A percentile compares a stretch with the other conserved stretches of the same genome.
Evolutionary conservation across 2,888 invertebrate genomes (phyloP).

Genomic region (Blastobasis lacticolella): DNA sequence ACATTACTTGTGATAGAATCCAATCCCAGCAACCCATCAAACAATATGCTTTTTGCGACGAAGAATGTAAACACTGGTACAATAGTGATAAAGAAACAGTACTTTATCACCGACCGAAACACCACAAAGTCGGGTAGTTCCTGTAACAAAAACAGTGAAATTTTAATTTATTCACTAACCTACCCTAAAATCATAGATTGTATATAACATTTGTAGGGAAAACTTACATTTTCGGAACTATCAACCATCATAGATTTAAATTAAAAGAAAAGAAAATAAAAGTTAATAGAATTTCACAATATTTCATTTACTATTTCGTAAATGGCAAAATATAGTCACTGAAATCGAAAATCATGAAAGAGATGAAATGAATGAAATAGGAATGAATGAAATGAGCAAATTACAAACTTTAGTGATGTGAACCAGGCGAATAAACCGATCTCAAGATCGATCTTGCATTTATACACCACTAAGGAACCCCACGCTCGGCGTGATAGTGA

Average conservation of each 20-base stretch:
- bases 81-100: slow-evolving; percentile 83
- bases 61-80: slow-evolving; percentile 86
- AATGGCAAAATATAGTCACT: too few relatives aligned
- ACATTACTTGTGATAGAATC: slow-evolving; percentile 80
- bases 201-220: background rate
- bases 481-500: too few relatives aligned
- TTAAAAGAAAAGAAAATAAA: background rate
- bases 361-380: too few relatives aligned
- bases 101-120: slow-evolving; percentile 83
- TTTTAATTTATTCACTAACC: too few relatives aligned
- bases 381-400: too few relatives aligned
- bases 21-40: slow-evolving; percentile 77
- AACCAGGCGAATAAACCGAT: too few relatives aligned
- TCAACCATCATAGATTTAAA: background rate
- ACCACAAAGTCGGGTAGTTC: slow-evolving; percentile 80
- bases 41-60: slow-evolving; percentile 77
- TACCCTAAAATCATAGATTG: too few relatives aligned
- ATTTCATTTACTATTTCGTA: background rate
- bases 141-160: slow-evolving; percentile 47
- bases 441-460: too few relatives aligned
- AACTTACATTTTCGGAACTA: background rate
- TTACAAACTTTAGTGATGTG: too few relatives aligned
- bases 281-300: background rate
- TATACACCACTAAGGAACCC: too few relatives aligned
- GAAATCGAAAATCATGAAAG: too few relatives aligned